Percentiles rank a stretch among this genome's conserved stretches.
phyloP scores from a whole-genome alignment of 2,797 vertebrate species.

The Salarias fasciatus region DNA sequence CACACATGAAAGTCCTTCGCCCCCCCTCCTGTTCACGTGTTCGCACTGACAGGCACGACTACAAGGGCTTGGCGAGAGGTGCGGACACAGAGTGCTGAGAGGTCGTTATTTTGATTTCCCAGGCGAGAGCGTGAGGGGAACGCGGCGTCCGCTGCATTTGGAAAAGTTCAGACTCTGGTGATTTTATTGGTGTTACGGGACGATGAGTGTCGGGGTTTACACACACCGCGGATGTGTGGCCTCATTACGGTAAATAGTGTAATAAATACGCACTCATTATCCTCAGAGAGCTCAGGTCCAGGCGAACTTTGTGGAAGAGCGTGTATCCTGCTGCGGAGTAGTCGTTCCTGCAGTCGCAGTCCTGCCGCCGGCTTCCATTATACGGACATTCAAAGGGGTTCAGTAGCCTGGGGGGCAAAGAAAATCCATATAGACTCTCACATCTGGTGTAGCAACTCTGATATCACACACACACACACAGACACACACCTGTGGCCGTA shows the following conservation, averaged over 20 bases:
- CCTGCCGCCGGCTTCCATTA: constrained; percentile 91
- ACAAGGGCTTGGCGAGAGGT: constrained; percentile 33
- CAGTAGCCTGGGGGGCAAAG: constrained; percentile 80
- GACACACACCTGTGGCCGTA: constrained; percentile 89
- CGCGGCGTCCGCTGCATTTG: constrained; percentile 6
- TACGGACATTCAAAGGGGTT: constrained; percentile 96
- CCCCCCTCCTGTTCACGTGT: constrained; percentile 23
- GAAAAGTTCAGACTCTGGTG: neutral
- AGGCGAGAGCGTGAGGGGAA: constrained; percentile 6
- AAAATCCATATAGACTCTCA: neutral
- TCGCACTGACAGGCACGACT: constrained; percentile 30
- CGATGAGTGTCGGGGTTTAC: constrained; percentile 37
- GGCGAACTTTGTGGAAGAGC: constrained; percentile 90
- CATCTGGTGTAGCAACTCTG: neutral
- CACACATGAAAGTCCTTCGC: neutral
- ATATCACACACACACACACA: neutral
- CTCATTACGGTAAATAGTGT: constrained; percentile 43
- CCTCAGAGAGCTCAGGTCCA: constrained; percentile 90
- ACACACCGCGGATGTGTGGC: constrained; percentile 68
- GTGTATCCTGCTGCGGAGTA: constrained; percentile 92
- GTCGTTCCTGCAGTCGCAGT: constrained; percentile 91
- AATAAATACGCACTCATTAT: constrained; percentile 89
- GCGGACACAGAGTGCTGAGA: constrained; percentile 30
- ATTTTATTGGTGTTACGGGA: constrained; percentile 4
- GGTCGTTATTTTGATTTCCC: constrained; percentile 50